Conservation (phyloP, 2,797 vertebrate genomes). For the Fratercula arctica region DNA sequence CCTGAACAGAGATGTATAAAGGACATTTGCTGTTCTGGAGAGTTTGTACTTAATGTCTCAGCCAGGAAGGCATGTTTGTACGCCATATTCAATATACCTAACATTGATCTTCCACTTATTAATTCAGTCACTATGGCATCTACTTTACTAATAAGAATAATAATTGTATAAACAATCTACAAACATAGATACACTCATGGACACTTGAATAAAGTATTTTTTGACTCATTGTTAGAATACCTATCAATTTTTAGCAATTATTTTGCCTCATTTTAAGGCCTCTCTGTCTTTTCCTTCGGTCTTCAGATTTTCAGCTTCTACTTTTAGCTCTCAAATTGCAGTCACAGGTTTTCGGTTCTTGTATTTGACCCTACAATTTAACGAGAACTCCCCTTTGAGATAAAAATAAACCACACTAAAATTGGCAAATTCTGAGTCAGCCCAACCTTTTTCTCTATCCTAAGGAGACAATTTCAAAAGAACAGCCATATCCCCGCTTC, state of each 20-base stretch:
- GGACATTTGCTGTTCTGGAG: not conserved
- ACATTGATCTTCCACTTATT: not conserved
- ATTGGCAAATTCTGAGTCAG: not conserved
- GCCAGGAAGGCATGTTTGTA: not conserved
- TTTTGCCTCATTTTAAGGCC: not conserved
- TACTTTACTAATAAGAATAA: not conserved
- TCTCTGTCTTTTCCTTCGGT: not conserved
- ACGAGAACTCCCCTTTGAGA: not conserved
- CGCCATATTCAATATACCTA: not conserved
- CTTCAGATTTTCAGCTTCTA: not conserved
- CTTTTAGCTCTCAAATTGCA: not conserved
- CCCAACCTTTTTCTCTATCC: not conserved
- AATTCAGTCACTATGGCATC: not conserved
- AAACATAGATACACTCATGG: not conserved
- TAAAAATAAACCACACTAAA: not conserved
- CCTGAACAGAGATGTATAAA: not conserved
- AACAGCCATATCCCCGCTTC: not conserved
- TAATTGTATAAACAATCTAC: not conserved
- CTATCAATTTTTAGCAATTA: not conserved
- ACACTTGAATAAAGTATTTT: not conserved
- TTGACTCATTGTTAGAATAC: not conserved
- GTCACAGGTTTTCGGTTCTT: not conserved
- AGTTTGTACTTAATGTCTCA: not conserved
- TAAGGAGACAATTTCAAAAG: conserved; percentile 19
- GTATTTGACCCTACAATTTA: not conserved